Evolutionary conservation across 2,888 invertebrate genomes (phyloP).

Genomic region (Amphipoea oculea): DNA sequence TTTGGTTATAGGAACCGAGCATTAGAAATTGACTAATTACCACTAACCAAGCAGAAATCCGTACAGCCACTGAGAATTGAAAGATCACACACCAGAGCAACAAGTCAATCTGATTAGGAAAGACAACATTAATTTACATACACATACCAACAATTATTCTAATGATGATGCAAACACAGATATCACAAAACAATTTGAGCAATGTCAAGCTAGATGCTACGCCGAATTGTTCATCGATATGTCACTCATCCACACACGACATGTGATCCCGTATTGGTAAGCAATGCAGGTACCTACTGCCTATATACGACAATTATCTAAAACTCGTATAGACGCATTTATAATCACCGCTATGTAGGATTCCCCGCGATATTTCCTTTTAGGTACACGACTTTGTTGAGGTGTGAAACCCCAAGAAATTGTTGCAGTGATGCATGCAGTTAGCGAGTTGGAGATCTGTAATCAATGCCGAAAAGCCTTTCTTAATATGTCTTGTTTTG

Average conservation of each 20-base stretch:
- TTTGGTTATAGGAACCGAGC: too few species aligned
- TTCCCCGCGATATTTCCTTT: constrained; percentile 51
- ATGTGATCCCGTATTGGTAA: constrained; percentile 40
- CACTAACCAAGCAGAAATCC: neutral
- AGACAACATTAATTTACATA: constrained; percentile 15
- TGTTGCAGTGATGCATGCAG: neutral
- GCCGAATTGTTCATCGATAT: constrained; percentile 1
- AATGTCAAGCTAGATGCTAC: neutral
- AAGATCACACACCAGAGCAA: neutral
- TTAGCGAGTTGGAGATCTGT: neutral
- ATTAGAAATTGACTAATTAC: neutral
- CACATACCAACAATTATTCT: neutral
- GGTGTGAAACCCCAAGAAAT: constrained; percentile 19
- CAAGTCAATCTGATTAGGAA: neutral
- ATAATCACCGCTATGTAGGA: constrained; percentile 33
- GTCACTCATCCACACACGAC: constrained; percentile 28
- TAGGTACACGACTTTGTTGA: constrained; percentile 19
- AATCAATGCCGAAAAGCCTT: neutral
- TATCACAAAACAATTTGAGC: neutral
- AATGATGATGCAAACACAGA: constrained; percentile 12
- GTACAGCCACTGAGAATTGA: neutral
- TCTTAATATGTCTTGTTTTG: neutral
- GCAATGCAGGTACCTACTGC: constrained; percentile 29
- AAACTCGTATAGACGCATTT: constrained; percentile 20
- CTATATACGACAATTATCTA: constrained; percentile 18